Base-by-base conservation (phyloP, 2,888 invertebrate genomes). In the Eledone cirrhosa region DNA sequence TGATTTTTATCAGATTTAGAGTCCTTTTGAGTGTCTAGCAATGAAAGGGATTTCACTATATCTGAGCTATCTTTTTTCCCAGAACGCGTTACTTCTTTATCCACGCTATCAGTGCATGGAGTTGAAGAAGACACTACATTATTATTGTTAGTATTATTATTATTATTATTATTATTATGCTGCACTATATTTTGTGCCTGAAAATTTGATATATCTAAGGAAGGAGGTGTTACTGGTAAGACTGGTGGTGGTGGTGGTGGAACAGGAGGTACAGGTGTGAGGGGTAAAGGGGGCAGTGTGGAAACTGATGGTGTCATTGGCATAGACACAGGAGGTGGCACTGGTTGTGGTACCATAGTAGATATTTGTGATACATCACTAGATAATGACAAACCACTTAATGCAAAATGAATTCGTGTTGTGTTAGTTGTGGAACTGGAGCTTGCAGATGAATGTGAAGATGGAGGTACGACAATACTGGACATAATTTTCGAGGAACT, bases 271-370 rank as follows among this genome's bases (percentile, higher is more conserved):
- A 48, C 48, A 47, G 76, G 76, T n/a, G 76, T 24, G 47, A 27
- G 76, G 4, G 76, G 76, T 76, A 48, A 48, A 47, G 76, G 76
- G 1, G 76, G 76, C 16, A 48, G n/a, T 48, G 76, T 47, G 19
- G 76, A 76, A 76, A 76, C 48, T 27, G 76, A 16, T 48, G 76
- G 4, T 48, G 48, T 48, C 76, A 48, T 41, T 13, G 76, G 48
- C 48, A 48, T 29, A 24, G 76, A 48, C 29, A 48, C 47, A 8
- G 76, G 76, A 76, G 48, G 76, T 5, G 76, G 76, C 41, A 76
- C 48, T 76, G 76, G 76, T 76, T 47, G 76, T 76, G 76, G 72
- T 24, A 72, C 72, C 22, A 31, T 31, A 29, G 33, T 72, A 33
- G 72, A 31, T 33, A 33, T n/a, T 41, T 33, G 72, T 22, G 72